Percentiles rank a stretch among this genome's conserved stretches.
Conservation (phyloP, 2,888 invertebrate species). For the Brassicogethes aeneus region DNA sequence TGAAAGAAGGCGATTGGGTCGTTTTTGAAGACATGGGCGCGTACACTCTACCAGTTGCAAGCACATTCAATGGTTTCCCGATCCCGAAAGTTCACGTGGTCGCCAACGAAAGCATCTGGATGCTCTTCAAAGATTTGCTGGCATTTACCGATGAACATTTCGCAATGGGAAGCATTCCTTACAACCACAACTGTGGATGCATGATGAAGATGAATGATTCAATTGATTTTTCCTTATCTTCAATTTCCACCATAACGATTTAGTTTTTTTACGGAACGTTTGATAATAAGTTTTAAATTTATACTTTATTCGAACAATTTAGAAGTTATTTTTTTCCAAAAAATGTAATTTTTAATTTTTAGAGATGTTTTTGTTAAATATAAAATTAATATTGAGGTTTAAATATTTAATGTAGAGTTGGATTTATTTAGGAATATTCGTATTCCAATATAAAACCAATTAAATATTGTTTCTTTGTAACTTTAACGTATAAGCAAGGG, state of each 20-base stretch:
- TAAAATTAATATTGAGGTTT: constrained; percentile 17
- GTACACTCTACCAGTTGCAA: constrained; percentile 90
- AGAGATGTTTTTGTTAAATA: constrained; percentile 24
- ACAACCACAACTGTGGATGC: constrained; percentile 21
- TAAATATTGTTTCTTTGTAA: constrained; percentile 4
- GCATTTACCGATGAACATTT: constrained; percentile 52
- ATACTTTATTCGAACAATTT: too few relatives aligned
- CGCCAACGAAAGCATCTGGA: constrained; percentile 48
- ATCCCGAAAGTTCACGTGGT: constrained; percentile 64
- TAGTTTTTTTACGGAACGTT: too few relatives aligned
- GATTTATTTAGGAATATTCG: constrained; percentile 4
- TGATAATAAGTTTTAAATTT: too few relatives aligned
- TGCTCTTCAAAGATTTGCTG: constrained; percentile 49
- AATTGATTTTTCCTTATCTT: constrained; percentile 26
- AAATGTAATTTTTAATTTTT: constrained; percentile 8
- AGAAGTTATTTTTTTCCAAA: constrained; percentile 1
- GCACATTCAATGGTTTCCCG: constrained; percentile 91
- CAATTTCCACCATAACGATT: constrained; percentile 30
- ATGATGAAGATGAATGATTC: constrained; percentile 38
- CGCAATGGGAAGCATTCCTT: constrained; percentile 41
- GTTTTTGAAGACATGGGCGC: constrained; percentile 96
- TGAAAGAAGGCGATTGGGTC: constrained; percentile 80
- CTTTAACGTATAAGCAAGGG: constrained; percentile 33
- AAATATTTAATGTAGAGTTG: constrained; percentile 4
- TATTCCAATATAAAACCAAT: constrained; percentile 5